A percentile compares a stretch with the other conserved stretches of the same genome.
These are phyloP conservation scores for Xylota sylvarum DNA, from an alignment of 2,888 invertebrate genomes.

Conservation along the genomic window DNA sequence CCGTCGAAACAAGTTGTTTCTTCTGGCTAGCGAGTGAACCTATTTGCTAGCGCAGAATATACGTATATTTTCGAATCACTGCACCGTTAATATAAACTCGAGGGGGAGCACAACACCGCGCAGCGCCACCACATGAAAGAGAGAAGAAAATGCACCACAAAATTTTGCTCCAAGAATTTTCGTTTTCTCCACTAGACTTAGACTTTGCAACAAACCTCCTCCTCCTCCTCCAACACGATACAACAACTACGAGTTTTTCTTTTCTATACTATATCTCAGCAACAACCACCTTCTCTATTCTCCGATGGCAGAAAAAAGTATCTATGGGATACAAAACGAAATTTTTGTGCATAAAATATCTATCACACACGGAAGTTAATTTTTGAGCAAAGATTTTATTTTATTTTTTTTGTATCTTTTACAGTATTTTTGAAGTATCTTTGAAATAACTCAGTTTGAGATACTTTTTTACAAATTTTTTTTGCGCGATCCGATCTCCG, in stretches of 20 bases:
- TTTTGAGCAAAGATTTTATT: background rate
- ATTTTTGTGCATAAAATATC: slow-evolving; percentile 47
- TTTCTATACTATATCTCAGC: slow-evolving; percentile 26
- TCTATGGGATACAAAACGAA: slow-evolving; percentile 39
- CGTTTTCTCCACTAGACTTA: slow-evolving; percentile 48
- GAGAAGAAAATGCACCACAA: slow-evolving; percentile 65
- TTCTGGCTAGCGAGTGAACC: slow-evolving; percentile 56
- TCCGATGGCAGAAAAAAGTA: slow-evolving; percentile 31
- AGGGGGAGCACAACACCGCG: slow-evolving; percentile 55
- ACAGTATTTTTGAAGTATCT: background rate
- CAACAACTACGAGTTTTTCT: slow-evolving; percentile 61
- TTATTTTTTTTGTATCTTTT: slow-evolving; percentile 19
- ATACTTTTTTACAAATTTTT: slow-evolving; percentile 16
- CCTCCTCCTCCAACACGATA: slow-evolving; percentile 42
- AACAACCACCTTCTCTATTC: slow-evolving; percentile 31
- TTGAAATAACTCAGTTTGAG: slow-evolving; percentile 11
- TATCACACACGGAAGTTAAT: slow-evolving; percentile 49
- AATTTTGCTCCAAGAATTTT: slow-evolving; percentile 64
- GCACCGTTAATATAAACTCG: slow-evolving; percentile 73
- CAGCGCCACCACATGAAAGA: slow-evolving; percentile 59
- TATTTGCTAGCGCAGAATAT: slow-evolving; percentile 63
- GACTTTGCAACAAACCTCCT: slow-evolving; percentile 44
- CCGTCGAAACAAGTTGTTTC: slow-evolving; percentile 71
- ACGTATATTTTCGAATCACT: slow-evolving; percentile 71
- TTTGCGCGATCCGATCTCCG: slow-evolving; percentile 64